These are phyloP conservation scores for Eriosoma lanigerum DNA, from an alignment of 1,140 invertebrate species.

Conservation along the genomic window DNA sequence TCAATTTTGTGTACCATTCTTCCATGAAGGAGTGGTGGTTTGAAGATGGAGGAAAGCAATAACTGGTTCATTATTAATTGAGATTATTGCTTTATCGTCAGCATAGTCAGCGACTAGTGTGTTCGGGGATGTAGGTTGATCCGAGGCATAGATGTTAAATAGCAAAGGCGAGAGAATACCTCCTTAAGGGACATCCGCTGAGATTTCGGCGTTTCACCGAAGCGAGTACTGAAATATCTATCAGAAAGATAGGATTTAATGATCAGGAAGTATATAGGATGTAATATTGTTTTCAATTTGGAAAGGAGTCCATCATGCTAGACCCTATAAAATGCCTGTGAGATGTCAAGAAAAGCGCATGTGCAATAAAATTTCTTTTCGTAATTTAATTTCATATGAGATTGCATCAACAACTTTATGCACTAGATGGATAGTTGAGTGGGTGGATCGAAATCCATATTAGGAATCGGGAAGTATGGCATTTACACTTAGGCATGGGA, in stretches of 20 bases:
- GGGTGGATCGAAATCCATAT: not conserved
- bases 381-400: not conserved
- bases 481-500: not conserved
- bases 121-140: not conserved
- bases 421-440: conserved; percentile 36
- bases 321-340: conserved; percentile 56
- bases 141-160: not conserved
- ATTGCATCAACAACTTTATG: conserved; percentile 39
- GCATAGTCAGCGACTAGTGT: not conserved
- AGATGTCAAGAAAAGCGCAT: conserved; percentile 54
- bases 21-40: not conserved
- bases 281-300: not conserved
- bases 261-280: not conserved
- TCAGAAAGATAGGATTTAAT: not conserved
- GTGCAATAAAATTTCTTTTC: conserved; percentile 53
- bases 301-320: not conserved
- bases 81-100: not conserved
- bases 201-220: conserved; percentile 1
- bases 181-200: conserved; percentile 6
- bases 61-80: not conserved
- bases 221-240: not conserved
- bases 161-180: not conserved
- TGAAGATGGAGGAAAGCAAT: not conserved
- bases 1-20: not conserved
- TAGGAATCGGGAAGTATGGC: conserved; percentile 2